Evolutionary conservation across 2,888 invertebrate genomes (phyloP), one percentile per base, ranked within the genome.

Genomic region (Arctia plantaginis): DNA sequence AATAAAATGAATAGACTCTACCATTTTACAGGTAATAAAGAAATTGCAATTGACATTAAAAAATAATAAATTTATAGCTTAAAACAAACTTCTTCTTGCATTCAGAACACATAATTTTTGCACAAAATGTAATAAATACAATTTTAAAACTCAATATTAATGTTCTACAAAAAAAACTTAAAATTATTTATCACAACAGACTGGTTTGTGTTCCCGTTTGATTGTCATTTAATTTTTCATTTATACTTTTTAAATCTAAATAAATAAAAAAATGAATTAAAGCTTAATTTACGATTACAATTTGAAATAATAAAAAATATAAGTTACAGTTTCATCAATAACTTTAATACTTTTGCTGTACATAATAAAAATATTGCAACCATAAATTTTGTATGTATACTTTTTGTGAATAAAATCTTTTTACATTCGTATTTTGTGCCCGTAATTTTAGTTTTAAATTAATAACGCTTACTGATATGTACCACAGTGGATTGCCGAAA

Each of bases 101-200:
- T 81, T 82, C 77, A 82, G 90, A 90, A 90, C 90, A 90, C 89
- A 89, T 81, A 78, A 84, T 83, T 88, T 87, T 87, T 86, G 82
- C 86, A 85, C 82, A 84, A 80, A 73, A 85, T 81, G 82, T 81
- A 87, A 88, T 88, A 90, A 90, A 89, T 88, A 90, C 85, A 78
- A 78, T 80, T 80, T 81, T 77, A 80, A 74, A 65, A 76, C 44
- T 85, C 81, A 79, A 82, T 71, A 77, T 74, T 82, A 88, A 86
- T 87, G 86, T 85, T 88, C 84, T 87, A 88, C 82, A 85, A 87
- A 86, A 88, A 69, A 27, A 65, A 87, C 92, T 93, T 92, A 93
- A 90, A 92, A 93, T 91, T 92, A 93, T 92, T 91, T 95, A 95
- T 95, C 94, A 95, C 94, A 95, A 93, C 91, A 93, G 90, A 92